phyloP scores from a whole-genome alignment of 2,888 invertebrate species.

The Latrodectus hesperus region DNA sequence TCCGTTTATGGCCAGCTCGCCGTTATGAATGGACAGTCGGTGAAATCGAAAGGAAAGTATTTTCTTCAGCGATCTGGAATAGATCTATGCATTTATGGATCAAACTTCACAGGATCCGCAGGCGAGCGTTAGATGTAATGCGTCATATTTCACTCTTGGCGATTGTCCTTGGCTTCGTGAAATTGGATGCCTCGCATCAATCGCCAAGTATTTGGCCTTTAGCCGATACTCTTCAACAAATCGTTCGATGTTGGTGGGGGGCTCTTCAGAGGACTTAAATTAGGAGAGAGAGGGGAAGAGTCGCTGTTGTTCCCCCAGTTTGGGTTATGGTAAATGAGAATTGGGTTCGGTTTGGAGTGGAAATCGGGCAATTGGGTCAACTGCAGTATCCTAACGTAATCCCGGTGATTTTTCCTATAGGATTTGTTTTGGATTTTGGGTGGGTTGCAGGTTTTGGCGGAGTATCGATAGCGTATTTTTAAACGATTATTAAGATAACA shows the following conservation, averaged over 20 bases:
- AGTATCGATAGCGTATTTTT: too few relatives aligned
- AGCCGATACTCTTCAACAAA: too few relatives aligned
- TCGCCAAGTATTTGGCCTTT: constrained; percentile 17
- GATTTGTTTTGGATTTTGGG: background rate
- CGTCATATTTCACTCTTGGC: constrained; percentile 64
- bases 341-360: background rate
- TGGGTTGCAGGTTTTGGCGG: too few relatives aligned
- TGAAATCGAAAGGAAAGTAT: constrained; percentile 2
- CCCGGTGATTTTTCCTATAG: constrained; percentile 39
- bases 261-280: too few relatives aligned
- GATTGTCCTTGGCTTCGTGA: constrained; percentile 55
- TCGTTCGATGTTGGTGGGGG: too few relatives aligned
- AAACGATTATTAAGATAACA: too few relatives aligned
- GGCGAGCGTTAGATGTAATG: constrained; percentile 56
- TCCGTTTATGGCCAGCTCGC: constrained; percentile 51
- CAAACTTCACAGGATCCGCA: constrained; percentile 35
- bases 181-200: constrained; percentile 53
- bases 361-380: constrained; percentile 40
- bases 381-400: constrained; percentile 40
- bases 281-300: background rate
- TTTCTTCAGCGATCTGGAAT: too few relatives aligned
- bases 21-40: constrained; percentile 53
- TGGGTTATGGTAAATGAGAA: constrained; percentile 49
- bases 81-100: constrained; percentile 51
- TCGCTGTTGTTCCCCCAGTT: background rate